Conservation (phyloP, 1,140 invertebrate genomes). For the Drosophila erecta region DNA sequence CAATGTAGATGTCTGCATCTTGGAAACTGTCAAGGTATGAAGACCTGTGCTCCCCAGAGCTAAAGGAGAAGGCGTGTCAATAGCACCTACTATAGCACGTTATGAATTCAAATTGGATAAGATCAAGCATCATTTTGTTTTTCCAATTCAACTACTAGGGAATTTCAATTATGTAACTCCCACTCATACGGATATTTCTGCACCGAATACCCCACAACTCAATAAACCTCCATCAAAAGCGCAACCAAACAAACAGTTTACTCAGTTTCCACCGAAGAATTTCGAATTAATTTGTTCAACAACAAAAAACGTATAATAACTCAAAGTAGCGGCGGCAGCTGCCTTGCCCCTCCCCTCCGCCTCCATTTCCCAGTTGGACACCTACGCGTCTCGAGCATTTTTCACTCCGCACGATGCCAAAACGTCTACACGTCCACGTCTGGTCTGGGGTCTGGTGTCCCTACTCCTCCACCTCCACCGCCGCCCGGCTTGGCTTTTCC, state of each 20-base stretch:
- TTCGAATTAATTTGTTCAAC: slow-evolving; percentile 59
- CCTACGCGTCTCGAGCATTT: slow-evolving; percentile 57
- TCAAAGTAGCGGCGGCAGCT: slow-evolving; percentile 43
- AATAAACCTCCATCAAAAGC: slow-evolving; percentile 9
- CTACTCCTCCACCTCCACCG: slow-evolving; percentile 6
- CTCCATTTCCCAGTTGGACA: slow-evolving; percentile 15
- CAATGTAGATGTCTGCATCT: slow-evolving; percentile 2
- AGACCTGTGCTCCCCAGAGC: too few relatives aligned
- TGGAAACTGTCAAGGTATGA: neutral
- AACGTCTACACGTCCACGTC: slow-evolving; percentile 62
- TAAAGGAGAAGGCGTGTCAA: too few relatives aligned
- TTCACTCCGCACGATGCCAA: slow-evolving; percentile 61
- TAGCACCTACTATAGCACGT: too few relatives aligned
- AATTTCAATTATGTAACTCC: neutral
- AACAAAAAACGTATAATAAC: slow-evolving; percentile 58
- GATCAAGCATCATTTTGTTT: neutral
- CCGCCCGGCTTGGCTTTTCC: slow-evolving; percentile 28
- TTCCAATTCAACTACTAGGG: neutral
- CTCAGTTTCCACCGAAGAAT: slow-evolving; percentile 46
- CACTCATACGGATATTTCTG: neutral
- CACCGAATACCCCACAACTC: neutral
- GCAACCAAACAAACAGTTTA: slow-evolving; percentile 26
- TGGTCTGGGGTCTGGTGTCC: neutral
- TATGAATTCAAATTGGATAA: neutral
- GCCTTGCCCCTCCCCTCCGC: slow-evolving; percentile 8